Percentiles rank a stretch among this genome's conserved stretches.
These are phyloP conservation scores for Podilymbus podiceps DNA, from an alignment of 2,113 vertebrate species.

Conservation along the genomic window DNA sequence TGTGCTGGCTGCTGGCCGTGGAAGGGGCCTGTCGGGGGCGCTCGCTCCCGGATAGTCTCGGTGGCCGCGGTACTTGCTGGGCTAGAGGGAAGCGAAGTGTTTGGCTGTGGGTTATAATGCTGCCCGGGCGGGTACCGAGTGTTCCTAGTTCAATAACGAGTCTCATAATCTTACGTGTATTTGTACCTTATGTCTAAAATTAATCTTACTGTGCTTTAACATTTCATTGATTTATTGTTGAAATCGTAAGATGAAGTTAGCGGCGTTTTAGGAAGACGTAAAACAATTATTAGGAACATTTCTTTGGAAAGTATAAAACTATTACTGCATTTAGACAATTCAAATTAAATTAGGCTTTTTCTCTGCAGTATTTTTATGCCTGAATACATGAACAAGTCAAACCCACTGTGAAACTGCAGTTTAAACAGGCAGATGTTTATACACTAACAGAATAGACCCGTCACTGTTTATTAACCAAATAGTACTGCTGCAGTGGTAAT, in stretches of 20 bases:
- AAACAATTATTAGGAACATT: background rate
- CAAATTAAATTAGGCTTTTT: background rate
- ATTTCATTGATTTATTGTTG: background rate
- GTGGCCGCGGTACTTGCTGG: background rate
- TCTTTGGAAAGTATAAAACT: background rate
- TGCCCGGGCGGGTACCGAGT: no score
- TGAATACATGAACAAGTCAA: background rate
- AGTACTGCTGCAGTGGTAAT: background rate
- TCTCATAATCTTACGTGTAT: background rate
- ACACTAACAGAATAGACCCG: background rate
- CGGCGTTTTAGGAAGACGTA: background rate
- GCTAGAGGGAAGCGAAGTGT: background rate
- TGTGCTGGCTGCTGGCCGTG: background rate
- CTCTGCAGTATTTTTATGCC: background rate
- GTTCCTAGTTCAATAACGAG: background rate
- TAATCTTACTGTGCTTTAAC: fast-evolving
- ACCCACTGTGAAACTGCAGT: background rate
- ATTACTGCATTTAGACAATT: background rate
- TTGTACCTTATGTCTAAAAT: fast-evolving
- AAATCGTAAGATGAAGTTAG: background rate
- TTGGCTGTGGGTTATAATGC: background rate
- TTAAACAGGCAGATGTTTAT: background rate
- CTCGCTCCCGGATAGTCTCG: background rate
- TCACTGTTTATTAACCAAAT: background rate
- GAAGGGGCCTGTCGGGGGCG: background rate